Percentiles rank a stretch among this genome's conserved stretches.
Evolutionary conservation across 2,888 invertebrate species (phyloP).

Genomic region (Tetranychus piercei): DNA sequence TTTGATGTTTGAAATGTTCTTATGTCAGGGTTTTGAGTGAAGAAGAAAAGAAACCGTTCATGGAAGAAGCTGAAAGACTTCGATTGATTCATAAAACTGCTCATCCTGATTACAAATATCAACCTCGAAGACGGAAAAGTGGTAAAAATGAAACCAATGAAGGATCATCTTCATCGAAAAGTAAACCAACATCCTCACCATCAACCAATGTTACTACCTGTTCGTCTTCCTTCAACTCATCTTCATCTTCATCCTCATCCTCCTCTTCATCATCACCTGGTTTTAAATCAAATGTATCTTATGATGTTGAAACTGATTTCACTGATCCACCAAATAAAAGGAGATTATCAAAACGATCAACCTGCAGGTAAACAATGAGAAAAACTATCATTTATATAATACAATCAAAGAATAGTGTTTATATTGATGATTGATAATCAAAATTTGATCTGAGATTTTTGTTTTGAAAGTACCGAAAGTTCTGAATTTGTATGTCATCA

Average conservation of each 20-base stretch:
- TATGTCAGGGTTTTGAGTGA: slow-evolving; percentile 55
- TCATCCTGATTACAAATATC: slow-evolving; percentile 72
- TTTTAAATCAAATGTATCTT: neutral
- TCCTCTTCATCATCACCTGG: neutral
- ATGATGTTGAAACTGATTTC: neutral
- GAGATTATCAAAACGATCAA: neutral
- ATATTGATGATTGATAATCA: too few species aligned
- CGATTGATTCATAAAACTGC: slow-evolving; percentile 76
- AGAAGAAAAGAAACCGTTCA: slow-evolving; percentile 71
- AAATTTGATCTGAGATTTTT: too few species aligned
- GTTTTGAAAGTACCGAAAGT: too few species aligned
- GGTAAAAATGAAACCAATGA: slow-evolving; percentile 4
- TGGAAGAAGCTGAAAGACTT: slow-evolving; percentile 76
- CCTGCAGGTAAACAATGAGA: neutral
- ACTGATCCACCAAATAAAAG: neutral
- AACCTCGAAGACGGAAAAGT: slow-evolving; percentile 19
- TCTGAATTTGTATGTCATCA: too few species aligned
- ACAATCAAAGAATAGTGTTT: too few species aligned
- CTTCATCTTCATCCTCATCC: neutral
- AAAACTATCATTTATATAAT: too few species aligned
- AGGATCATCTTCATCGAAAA: neutral
- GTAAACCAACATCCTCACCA: neutral
- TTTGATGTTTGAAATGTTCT: neutral
- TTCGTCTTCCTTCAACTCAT: neutral
- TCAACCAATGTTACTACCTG: neutral